Evolutionary conservation across 2,113 vertebrate genomes (phyloP), one percentile per base, ranked within the genome.

Genomic region (Serinus canaria): DNA sequence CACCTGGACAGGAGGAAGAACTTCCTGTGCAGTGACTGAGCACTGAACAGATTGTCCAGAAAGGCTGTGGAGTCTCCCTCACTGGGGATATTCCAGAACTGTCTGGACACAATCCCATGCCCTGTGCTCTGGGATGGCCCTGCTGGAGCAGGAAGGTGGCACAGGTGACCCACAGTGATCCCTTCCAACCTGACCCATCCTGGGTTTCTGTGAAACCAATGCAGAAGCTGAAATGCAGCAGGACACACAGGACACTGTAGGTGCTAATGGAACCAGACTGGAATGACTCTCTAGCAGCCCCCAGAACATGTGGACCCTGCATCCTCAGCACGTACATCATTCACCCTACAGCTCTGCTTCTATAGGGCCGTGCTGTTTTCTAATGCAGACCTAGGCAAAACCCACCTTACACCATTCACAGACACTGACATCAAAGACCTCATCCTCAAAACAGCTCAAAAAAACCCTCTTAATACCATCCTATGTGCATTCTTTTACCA

Each of bases 131-230:
- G 79, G 55, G 21, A 15, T 76, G 41, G 0, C 11, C 30, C 55
- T 69, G 24, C 8, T 23, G 0, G n/a, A 46, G 53, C 19, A n/a
- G 53, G 4, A 13, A 68, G 20, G 20, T 3, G 0, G 46, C 1
- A 68, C 16, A n/a, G 53, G 1, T 12, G 33, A 53, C 0, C 16
- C 24, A 8, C 6, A 19, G 39, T 7, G 13, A 5, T 83, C 7
- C 8, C 10, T 55, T 10, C 41, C 30, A 43, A 2, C n/a, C 25
- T 33, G 39, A 83, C 21, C 21, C n/a, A 47, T 27, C 10, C 70
- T 31, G 41, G 6, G 10, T 15, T 55, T 69, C 55, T 47, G 25
- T 53, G 11, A 56, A 92, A 79, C 2, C 23, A 72, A 3, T 31
- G 14, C 21, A 89, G 63, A 80, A 21, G 3, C 24, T 81, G 31